Evolutionary conservation across 2,888 invertebrate species (phyloP), one percentile per base, ranked within the genome.

Genomic region (Callyntrura sp.): DNA sequence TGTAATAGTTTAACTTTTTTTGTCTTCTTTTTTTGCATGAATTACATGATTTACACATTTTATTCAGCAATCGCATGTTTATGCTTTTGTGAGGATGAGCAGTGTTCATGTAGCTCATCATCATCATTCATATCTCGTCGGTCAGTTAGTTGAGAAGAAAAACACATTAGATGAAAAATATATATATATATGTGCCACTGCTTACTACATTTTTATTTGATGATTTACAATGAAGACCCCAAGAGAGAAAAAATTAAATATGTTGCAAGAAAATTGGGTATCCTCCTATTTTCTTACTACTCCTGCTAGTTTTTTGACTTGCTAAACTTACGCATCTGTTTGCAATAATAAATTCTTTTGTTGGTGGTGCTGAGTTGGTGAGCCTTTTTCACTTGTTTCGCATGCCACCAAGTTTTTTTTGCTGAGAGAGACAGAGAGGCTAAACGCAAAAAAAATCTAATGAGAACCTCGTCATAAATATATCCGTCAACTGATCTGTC

Each of bases 151-250:
- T 51, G 76, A 35, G 35, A 14, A 76, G 14, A 48, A 65, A 51
- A 76, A 45, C 45, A 45, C 17, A 45, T 35, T 70, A 51, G 25
- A 51, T 14, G 48, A 51, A 51, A 76, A 25, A 20, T 45, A 51
- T 51, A 35, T n/a, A n/a, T n/a, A n/a, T n/a, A n/a, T n/a, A n/a
- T n/a, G n/a, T n/a, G n/a, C 35, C 35, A 35, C 35, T 35, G 35
- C 35, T 35, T 35, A 35, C 35, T 76, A 51, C 51, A 76, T 76
- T 76, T 76, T 76, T 76, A 76, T 51, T 76, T 76, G 76, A 76
- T 76, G 76, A 76, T 76, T 76, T 76, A 76, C 25, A 76, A 76
- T 17, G n/a, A 76, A 76, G 76, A 48, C 25, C 1, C 51, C n/a
- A 35, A 25, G 20, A 20, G 9, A 45, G 43, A 6, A 12, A 35